Conservation (phyloP, 2,888 invertebrate genomes). For the Leistus spinibarbis region DNA sequence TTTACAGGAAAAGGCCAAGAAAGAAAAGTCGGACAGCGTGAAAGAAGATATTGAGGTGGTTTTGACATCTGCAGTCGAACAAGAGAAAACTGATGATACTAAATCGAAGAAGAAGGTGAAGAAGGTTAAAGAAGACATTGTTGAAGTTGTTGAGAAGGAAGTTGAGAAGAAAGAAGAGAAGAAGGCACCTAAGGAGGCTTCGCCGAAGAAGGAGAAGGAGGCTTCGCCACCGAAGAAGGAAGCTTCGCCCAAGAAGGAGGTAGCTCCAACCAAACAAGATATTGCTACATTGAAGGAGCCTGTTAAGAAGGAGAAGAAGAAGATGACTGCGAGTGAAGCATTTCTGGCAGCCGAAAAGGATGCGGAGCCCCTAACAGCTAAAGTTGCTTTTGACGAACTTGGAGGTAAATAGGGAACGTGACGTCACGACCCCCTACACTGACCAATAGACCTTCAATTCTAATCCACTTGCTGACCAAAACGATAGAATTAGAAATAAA, state of each 20-base stretch:
- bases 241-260: slow-evolving; percentile 45
- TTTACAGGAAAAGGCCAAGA: slow-evolving; percentile 56
- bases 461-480: too few relatives aligned
- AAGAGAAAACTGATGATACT: slow-evolving; percentile 18
- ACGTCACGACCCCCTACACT: too few relatives aligned
- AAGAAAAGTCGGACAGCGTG: slow-evolving; percentile 44
- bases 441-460: too few relatives aligned
- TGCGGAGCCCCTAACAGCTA: slow-evolving; percentile 44
- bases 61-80: slow-evolving; percentile 11
- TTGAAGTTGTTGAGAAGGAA: slow-evolving; percentile 25
- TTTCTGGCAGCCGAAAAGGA: slow-evolving; percentile 28
- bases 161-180: slow-evolving; percentile 19
- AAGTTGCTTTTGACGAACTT: slow-evolving; percentile 64
- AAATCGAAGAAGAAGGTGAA: slow-evolving; percentile 53
- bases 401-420: slow-evolving; percentile 64
- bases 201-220: slow-evolving; percentile 41
- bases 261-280: slow-evolving; percentile 44
- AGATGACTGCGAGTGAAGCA: slow-evolving; percentile 35
- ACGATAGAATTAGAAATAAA: too few relatives aligned
- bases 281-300: slow-evolving; percentile 42
- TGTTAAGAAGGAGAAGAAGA: slow-evolving; percentile 44
- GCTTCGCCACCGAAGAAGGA: slow-evolving; percentile 44
- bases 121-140: slow-evolving; percentile 46
- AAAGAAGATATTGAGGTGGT: slow-evolving; percentile 47
- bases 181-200: slow-evolving; percentile 43